Evolutionary conservation across 2,797 vertebrate species (phyloP).

Genomic region (Limnodromus scolopaceus): DNA sequence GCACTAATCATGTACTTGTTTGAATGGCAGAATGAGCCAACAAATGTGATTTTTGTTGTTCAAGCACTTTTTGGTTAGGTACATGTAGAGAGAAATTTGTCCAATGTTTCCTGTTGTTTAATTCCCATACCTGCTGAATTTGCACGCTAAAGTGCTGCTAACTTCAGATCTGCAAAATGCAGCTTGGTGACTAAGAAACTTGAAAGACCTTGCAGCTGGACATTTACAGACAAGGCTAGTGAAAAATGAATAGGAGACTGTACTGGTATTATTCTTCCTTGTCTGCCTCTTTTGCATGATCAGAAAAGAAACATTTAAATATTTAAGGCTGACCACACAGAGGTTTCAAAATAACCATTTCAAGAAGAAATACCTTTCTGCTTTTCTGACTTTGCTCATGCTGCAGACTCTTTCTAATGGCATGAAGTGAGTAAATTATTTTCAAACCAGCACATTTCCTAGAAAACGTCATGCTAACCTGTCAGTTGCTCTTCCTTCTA

Average conservation of each 20-base stretch:
- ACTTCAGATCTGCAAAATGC: background rate
- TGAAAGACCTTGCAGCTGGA: background rate
- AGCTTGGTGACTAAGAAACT: background rate
- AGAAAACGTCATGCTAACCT: background rate
- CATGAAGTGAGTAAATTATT: background rate
- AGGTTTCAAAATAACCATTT: background rate
- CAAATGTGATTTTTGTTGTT: background rate
- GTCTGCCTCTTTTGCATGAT: background rate
- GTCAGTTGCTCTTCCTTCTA: background rate
- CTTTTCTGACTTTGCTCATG: background rate
- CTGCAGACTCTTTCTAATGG: background rate
- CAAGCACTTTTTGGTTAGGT: background rate
- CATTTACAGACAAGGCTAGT: background rate
- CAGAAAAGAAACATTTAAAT: background rate
- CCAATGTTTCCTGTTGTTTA: background rate
- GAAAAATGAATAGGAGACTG: background rate
- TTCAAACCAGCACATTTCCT: background rate
- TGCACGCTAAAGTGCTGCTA: background rate
- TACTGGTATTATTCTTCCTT: background rate
- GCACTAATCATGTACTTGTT: background rate
- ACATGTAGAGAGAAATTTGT: background rate
- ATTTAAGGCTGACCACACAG: background rate
- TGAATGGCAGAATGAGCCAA: background rate
- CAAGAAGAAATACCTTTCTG: background rate
- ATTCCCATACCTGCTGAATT: background rate